Base-by-base conservation (phyloP, 1,140 invertebrate species). In the Pissodes strobi region DNA sequence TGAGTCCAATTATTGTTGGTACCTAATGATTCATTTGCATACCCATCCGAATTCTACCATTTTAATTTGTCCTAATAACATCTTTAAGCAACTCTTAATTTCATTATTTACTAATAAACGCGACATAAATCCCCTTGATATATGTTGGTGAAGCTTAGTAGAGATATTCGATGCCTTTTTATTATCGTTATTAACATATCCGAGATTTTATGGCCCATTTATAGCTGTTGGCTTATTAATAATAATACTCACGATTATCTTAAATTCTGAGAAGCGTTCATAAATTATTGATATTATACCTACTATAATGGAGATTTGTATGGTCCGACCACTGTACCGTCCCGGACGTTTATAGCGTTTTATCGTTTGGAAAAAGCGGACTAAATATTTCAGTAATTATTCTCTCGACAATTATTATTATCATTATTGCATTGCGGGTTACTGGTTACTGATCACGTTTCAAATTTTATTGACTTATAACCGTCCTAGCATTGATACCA, bases 161-260 rank as follows among this genome's bases (percentile, higher is more conserved):
- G 18, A 53, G 49, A 53, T 53, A 53, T 53, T 19, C 49, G 49
- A 53, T 53, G n/a, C n/a, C 9, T 27, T 27, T 27, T 27, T 27
- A 27, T 27, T 27, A 27, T 27, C 25, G 9, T 45, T 57, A 57
- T 57, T 57, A 57, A 57, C 55, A 57, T 57, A 57, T 57, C 27
- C 55, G 22, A 25, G 23, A 5, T 57, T 57, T 57, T 57, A 57
- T 57, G 55, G 55, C 8, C 55, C 55, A 57, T 57, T 57, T 57
- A 57, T 57, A 17, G 55, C 55, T 57, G 55, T 57, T 57, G 38
- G 55, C 55, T 57, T 57, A 57, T 57, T 57, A 57, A 57, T 57
- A 57, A 57, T 57, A 25, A 57, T 57, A 13, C 55, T 57, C 55
- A 45, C 55, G 38, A 43, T 57, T 57, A 43, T 57, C 38, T 21